These are phyloP conservation scores for Equus quagga DNA, from an alignment of 2,113 vertebrate genomes.

Conservation along the genomic window DNA sequence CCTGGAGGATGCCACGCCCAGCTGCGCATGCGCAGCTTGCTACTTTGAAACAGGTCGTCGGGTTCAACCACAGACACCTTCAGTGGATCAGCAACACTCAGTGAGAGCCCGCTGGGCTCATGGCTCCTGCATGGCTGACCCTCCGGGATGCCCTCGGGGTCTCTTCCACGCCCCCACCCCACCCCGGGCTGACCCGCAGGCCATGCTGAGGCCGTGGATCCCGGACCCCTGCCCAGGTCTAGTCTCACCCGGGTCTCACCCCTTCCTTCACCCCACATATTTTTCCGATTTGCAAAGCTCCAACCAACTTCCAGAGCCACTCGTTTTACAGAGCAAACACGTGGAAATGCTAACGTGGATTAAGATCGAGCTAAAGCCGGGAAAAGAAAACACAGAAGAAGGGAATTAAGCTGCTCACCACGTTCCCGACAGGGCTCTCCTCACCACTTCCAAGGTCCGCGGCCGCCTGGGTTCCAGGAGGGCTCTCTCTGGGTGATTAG, in stretches of 20 bases:
- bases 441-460: accelerated
- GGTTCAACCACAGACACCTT: not conserved
- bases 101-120: not conserved
- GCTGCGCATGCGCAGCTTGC: not conserved
- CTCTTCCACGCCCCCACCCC: accelerated
- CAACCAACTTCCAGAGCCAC: not conserved
- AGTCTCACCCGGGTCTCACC: not conserved
- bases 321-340: not conserved
- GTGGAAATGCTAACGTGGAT: not conserved
- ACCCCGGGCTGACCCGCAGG: too few relatives aligned
- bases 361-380: not conserved
- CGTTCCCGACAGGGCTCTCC: too few relatives aligned
- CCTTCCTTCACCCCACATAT: not conserved
- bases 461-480: not conserved
- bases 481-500: not conserved
- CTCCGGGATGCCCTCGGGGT: not conserved
- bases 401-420: not conserved
- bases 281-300: not conserved
- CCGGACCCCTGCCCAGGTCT: not conserved
- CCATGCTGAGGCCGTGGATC: not conserved
- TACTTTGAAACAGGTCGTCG: not conserved
- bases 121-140: too few relatives aligned
- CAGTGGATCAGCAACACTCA: accelerated
- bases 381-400: not conserved
- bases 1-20: not conserved